Evolutionary conservation across 2,113 vertebrate genomes (phyloP).

Genomic region (Desmodus rotundus): DNA sequence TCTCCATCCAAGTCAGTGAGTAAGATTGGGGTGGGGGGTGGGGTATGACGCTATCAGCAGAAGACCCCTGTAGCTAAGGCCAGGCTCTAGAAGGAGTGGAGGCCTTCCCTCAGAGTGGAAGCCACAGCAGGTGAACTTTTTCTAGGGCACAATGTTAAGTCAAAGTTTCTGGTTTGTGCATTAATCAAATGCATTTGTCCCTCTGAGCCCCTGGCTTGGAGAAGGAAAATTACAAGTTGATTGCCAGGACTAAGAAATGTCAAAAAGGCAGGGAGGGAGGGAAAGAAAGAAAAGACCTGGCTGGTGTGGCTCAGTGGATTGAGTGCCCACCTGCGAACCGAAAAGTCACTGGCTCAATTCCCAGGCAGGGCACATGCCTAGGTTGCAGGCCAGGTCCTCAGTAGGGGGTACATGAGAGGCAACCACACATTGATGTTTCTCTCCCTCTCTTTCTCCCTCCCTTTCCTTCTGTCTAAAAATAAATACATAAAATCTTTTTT

Average conservation of each 20-base stretch:
- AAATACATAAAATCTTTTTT: too few relatives aligned
- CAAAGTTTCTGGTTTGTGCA: background rate
- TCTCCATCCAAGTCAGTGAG: background rate
- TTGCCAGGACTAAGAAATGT: background rate
- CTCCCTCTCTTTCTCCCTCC: too few relatives aligned
- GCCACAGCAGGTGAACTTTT: background rate
- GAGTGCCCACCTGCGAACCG: too few relatives aligned
- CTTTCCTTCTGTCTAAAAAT: too few relatives aligned
- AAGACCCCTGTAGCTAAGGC: background rate
- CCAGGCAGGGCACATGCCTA: too few relatives aligned
- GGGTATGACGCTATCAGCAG: background rate
- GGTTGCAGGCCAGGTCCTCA: too few relatives aligned
- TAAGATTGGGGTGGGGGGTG: background rate
- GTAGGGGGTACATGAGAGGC: too few relatives aligned
- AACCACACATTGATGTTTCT: too few relatives aligned
- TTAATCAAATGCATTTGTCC: background rate
- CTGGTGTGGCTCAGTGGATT: too few relatives aligned
- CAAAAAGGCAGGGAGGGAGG: too few relatives aligned
- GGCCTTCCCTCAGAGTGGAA: background rate
- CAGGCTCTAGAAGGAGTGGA: background rate
- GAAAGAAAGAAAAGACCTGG: too few relatives aligned
- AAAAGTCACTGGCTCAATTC: too few relatives aligned
- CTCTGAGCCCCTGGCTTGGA: background rate
- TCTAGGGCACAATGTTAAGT: background rate
- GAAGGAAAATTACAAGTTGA: background rate